These are phyloP conservation scores for Phyllotreta cruciferae DNA, from an alignment of 2,888 invertebrate genomes.

Conservation along the genomic window DNA sequence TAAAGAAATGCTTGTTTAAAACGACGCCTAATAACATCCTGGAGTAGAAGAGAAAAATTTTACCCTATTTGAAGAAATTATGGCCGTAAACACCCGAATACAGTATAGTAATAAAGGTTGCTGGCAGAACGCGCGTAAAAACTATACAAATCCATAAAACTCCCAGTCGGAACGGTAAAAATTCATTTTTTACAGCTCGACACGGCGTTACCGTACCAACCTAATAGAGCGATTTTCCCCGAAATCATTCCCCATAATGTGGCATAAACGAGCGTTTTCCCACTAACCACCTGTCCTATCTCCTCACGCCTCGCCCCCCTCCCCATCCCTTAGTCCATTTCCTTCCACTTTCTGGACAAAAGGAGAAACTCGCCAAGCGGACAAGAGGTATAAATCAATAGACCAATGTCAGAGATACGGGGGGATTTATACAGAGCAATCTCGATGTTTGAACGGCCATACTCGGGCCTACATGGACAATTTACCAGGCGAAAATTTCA, in stretches of 20 bases:
- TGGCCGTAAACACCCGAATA: too few species aligned
- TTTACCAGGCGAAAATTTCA: neutral
- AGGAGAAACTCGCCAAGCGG: constrained; percentile 49
- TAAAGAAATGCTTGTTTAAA: too few species aligned
- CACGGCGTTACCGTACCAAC: neutral
- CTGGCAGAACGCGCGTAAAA: too few species aligned
- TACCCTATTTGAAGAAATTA: too few species aligned
- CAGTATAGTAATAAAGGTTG: too few species aligned
- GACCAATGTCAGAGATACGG: constrained; percentile 51
- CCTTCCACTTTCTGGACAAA: constrained; percentile 43
- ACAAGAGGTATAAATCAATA: constrained; percentile 56
- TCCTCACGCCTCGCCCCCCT: constrained; percentile 6
- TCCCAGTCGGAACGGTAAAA: neutral
- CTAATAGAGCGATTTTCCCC: constrained; percentile 10
- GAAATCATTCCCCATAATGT: constrained; percentile 8
- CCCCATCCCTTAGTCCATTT: constrained; percentile 26
- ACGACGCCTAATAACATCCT: too few species aligned
- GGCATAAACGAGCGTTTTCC: constrained; percentile 20
- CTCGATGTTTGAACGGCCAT: constrained; percentile 54
- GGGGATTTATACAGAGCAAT: constrained; percentile 50
- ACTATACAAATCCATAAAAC: neutral
- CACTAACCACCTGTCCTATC: constrained; percentile 25
- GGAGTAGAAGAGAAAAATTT: too few species aligned
- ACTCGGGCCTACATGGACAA: neutral
- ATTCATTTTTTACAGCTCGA: neutral